Percentiles rank a stretch among this genome's conserved stretches.
Conservation (phyloP, 1,140 invertebrate species). For the Listronotus oregonensis region DNA sequence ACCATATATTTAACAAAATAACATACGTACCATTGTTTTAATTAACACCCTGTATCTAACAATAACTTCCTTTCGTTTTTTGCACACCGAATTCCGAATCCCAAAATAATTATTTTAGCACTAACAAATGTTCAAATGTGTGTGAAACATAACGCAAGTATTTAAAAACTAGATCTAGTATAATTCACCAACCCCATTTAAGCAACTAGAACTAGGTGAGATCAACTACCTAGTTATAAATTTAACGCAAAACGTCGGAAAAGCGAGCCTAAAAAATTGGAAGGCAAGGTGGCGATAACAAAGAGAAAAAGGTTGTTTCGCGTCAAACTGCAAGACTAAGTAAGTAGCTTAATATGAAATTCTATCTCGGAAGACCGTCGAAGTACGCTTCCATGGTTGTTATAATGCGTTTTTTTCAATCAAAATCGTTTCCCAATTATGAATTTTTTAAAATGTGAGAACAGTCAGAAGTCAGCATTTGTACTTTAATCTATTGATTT, state of each 20-base stretch:
- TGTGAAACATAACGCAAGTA: background rate
- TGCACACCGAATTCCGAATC: background rate
- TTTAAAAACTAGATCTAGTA: conserved; percentile 9
- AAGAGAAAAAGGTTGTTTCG: background rate
- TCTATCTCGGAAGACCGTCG: too few relatives aligned
- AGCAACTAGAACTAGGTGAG: conserved; percentile 11
- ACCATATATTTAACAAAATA: too few relatives aligned
- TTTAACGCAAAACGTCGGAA: conserved; percentile 9
- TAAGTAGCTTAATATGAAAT: too few relatives aligned
- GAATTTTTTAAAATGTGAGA: too few relatives aligned
- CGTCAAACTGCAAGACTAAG: background rate
- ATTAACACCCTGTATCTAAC: too few relatives aligned
- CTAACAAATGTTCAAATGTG: background rate
- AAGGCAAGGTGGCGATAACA: conserved; percentile 9
- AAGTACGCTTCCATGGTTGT: too few relatives aligned
- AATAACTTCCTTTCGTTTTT: too few relatives aligned
- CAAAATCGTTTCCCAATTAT: too few relatives aligned
- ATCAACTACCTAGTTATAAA: conserved; percentile 14
- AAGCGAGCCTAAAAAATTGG: background rate
- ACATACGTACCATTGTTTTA: too few relatives aligned
- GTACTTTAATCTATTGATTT: too few relatives aligned
- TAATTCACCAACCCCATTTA: conserved; percentile 8
- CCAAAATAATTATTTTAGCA: background rate
- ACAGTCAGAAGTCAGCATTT: too few relatives aligned
- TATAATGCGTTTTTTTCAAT: too few relatives aligned